A percentile compares a stretch with the other conserved stretches of the same genome.
phyloP scores from a whole-genome alignment of 2,113 vertebrate genomes.

The Neomonachus schauinslandi region DNA sequence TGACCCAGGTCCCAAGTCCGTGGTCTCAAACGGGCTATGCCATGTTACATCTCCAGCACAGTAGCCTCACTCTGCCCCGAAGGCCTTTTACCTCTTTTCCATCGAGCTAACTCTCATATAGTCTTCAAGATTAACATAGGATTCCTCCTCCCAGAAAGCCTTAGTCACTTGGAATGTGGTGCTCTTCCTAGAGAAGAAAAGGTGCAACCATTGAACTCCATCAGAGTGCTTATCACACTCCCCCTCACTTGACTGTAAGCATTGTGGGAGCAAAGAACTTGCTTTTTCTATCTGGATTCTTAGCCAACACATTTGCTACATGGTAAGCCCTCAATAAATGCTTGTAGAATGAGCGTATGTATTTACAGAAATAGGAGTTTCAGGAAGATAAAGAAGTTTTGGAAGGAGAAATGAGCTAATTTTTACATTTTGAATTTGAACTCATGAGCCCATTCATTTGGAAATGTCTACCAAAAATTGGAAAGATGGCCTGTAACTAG shows the following conservation, averaged over 20 bases:
- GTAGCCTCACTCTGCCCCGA: not conserved
- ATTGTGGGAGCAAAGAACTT: not conserved
- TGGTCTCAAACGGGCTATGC: not conserved
- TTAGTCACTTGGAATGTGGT: not conserved
- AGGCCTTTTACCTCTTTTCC: not conserved
- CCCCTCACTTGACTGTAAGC: not conserved
- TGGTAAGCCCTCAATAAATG: not conserved
- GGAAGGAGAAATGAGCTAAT: not conserved
- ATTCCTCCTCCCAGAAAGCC: not conserved
- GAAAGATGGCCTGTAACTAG: not conserved
- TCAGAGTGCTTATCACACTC: not conserved
- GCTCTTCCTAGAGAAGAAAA: not conserved
- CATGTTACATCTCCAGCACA: not conserved
- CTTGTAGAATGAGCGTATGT: not conserved
- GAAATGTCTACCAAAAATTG: not conserved
- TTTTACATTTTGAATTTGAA: constrained; percentile 35
- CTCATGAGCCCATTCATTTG: not conserved
- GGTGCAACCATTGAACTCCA: not conserved
- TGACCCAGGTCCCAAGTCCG: not conserved
- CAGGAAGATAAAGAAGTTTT: not conserved
- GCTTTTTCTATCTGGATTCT: not conserved
- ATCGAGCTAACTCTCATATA: not conserved
- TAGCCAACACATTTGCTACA: not conserved
- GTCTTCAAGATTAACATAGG: not conserved
- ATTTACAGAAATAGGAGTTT: not conserved